Conservation (phyloP, 2,113 vertebrate species). For the Prunella fulvescens region DNA sequence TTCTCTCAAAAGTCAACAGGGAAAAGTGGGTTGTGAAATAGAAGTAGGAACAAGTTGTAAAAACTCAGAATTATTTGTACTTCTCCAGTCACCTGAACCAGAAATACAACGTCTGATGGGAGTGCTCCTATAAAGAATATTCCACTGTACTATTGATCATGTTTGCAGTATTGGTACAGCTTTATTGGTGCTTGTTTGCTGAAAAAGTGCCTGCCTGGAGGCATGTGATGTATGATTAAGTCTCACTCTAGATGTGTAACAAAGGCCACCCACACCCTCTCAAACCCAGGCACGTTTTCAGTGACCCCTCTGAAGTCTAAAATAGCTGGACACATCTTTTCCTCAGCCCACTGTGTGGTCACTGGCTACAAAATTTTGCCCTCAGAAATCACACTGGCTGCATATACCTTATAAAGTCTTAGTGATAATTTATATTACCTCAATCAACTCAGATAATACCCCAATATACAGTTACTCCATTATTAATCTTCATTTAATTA, state of each 20-base stretch:
- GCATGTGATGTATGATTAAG: slow-evolving; percentile 2
- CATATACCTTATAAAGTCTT: background rate
- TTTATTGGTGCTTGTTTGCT: background rate
- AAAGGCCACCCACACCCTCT: slow-evolving; percentile 43
- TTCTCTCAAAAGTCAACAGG: slow-evolving; percentile 5
- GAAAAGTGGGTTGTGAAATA: slow-evolving; percentile 27
- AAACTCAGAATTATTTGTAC: slow-evolving; percentile 5
- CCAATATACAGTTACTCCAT: background rate
- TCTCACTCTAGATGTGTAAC: background rate
- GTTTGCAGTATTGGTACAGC: background rate
- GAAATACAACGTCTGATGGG: background rate
- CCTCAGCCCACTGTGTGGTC: background rate
- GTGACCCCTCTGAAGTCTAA: background rate
- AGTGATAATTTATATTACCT: background rate
- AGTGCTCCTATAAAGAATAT: background rate
- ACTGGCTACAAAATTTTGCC: background rate
- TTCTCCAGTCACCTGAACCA: background rate
- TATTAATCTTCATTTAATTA: background rate
- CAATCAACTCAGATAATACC: background rate
- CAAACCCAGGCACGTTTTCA: background rate
- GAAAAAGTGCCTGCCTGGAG: background rate
- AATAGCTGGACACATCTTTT: background rate
- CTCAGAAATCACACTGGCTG: background rate
- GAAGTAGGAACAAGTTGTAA: background rate
- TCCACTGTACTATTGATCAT: background rate